Conservation (phyloP, 2,888 invertebrate genomes). For the Amphiduros pacificus region DNA sequence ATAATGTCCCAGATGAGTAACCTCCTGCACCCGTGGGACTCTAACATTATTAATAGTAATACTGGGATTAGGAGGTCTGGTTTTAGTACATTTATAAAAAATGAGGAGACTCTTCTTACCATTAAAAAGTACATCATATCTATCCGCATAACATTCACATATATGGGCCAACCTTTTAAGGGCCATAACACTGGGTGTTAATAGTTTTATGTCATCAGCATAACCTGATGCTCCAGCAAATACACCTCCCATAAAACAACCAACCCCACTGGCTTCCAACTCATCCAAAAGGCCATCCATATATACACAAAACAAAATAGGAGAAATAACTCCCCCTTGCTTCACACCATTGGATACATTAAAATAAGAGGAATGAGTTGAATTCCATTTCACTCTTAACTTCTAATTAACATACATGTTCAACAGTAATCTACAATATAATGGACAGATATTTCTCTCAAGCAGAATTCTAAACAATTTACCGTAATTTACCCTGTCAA, state of each 20-base stretch:
- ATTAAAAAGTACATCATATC: neutral
- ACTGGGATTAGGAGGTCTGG: neutral
- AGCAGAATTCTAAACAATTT: neutral
- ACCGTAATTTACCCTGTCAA: neutral
- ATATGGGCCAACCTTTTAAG: neutral
- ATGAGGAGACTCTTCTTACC: constrained; percentile 1
- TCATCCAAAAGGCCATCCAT: neutral
- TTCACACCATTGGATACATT: neutral
- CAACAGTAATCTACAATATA: neutral
- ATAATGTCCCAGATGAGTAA: neutral
- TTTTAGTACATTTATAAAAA: neutral
- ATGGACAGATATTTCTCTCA: neutral
- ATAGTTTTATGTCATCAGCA: neutral
- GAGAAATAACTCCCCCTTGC: neutral
- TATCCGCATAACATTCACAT: neutral
- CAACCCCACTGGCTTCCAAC: neutral
- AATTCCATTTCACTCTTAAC: neutral
- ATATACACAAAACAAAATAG: too few species aligned
- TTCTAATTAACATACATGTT: neutral
- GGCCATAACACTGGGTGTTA: neutral
- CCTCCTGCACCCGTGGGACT: neutral
- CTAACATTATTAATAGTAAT: neutral
- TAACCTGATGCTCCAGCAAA: constrained; percentile 2
- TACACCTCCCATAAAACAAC: neutral
- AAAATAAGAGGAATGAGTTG: neutral